Conservation (phyloP, 2,888 invertebrate species). For the Drosophila engyochracea region DNA sequence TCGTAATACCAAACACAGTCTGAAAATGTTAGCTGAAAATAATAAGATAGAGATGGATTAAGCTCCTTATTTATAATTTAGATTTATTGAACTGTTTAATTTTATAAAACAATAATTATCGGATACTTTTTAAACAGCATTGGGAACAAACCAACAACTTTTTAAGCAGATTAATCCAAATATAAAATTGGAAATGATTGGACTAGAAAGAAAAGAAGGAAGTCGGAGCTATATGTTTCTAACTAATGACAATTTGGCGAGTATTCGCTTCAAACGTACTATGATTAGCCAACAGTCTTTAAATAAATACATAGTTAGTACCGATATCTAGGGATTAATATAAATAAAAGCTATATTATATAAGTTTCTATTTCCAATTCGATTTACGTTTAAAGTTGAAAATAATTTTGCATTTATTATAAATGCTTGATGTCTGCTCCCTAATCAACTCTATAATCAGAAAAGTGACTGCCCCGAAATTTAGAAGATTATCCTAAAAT, state of each 20-base stretch:
- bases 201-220: too few species aligned
- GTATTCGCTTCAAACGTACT: too few species aligned
- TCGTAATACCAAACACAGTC: not conserved
- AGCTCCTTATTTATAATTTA: not conserved
- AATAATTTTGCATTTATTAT: too few species aligned
- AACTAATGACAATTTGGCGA: not conserved
- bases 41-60: not conserved
- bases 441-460: too few species aligned
- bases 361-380: not conserved
- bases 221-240: too few species aligned
- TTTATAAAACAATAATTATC: too few species aligned
- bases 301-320: not conserved
- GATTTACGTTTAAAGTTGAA: not conserved
- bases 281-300: too few species aligned
- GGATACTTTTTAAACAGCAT: not conserved
- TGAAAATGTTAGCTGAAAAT: not conserved
- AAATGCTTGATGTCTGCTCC: too few species aligned
- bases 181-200: not conserved
- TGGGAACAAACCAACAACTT: not conserved
- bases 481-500: too few species aligned
- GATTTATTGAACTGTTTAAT: not conserved
- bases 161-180: too few species aligned
- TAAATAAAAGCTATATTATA: not conserved
- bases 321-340: not conserved
- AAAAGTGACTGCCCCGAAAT: too few species aligned